Conservation (phyloP, 2,797 vertebrate species). For the Pangasius djambal region DNA sequence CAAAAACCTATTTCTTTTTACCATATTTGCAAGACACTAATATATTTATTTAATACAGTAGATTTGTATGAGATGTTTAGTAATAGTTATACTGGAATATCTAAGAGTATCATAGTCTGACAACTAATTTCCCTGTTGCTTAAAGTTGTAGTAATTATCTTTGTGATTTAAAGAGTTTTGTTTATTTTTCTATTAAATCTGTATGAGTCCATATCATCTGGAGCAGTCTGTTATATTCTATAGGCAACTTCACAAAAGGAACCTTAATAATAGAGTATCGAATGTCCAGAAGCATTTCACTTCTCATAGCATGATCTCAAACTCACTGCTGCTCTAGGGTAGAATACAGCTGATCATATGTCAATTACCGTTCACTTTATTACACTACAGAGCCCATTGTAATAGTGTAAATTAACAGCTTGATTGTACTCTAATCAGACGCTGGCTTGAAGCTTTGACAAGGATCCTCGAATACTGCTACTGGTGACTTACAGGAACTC, state of each 20-base stretch:
- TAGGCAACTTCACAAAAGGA: not conserved
- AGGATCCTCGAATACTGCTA: constrained; percentile 15
- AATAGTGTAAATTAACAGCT: constrained; percentile 31
- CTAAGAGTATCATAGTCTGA: constrained; percentile 38
- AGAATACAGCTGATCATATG: not conserved
- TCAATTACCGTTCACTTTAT: not conserved
- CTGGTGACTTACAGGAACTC: constrained; percentile 22
- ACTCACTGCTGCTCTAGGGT: constrained; percentile 9
- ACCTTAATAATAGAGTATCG: constrained; percentile 22
- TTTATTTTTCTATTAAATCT: constrained; percentile 15
- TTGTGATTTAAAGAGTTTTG: constrained; percentile 18
- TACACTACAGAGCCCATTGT: not conserved
- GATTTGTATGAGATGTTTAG: constrained; percentile 69
- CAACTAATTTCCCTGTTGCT: constrained; percentile 13
- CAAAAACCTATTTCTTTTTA: constrained; percentile 59
- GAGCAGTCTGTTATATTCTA: not conserved
- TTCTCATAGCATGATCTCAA: not conserved
- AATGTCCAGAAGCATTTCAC: constrained; percentile 24
- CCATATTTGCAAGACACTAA: constrained; percentile 59
- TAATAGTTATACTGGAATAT: constrained; percentile 38
- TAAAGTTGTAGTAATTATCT: constrained; percentile 27
- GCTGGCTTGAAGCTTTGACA: constrained; percentile 29
- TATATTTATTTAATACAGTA: constrained; percentile 74
- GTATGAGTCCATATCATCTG: not conserved
- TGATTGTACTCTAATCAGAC: constrained; percentile 37